phyloP scores from a whole-genome alignment of 1,140 invertebrate genomes.

The Onthophagus taurus region DNA sequence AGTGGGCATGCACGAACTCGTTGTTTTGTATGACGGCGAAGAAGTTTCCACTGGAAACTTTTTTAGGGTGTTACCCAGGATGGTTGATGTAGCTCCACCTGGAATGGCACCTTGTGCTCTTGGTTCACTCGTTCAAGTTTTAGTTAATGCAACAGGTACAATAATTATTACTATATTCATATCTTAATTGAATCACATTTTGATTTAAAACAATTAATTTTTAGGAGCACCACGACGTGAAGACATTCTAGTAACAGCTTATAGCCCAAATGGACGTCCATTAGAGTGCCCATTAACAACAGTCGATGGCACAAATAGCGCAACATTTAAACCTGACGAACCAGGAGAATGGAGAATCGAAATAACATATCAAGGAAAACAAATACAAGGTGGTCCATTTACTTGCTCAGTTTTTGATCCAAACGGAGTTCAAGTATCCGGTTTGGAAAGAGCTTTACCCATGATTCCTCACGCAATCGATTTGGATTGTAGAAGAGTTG shows the following conservation, averaged over 20 bases:
- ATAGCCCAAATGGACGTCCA: slow-evolving; percentile 72
- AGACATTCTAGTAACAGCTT: slow-evolving; percentile 79
- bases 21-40: slow-evolving; percentile 53
- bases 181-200: slow-evolving; percentile 3
- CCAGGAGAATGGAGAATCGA: slow-evolving; percentile 94
- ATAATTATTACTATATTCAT: background rate
- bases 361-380: slow-evolving; percentile 89
- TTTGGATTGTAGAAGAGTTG: slow-evolving; percentile 61
- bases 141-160: slow-evolving; percentile 81
- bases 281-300: slow-evolving; percentile 68
- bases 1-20: slow-evolving; percentile 83
- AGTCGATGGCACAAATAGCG: slow-evolving; percentile 72
- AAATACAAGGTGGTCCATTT: slow-evolving; percentile 93
- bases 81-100: slow-evolving; percentile 75
- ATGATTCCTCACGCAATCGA: slow-evolving; percentile 69
- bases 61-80: slow-evolving; percentile 76
- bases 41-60: slow-evolving; percentile 51
- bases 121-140: slow-evolving; percentile 88
- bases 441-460: slow-evolving; percentile 66
- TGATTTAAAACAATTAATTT: slow-evolving; percentile 17
- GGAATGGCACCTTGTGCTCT: slow-evolving; percentile 91
- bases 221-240: slow-evolving; percentile 71
- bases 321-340: slow-evolving; percentile 94
- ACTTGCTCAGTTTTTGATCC: slow-evolving; percentile 96
- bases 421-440: slow-evolving; percentile 68